Base-by-base conservation (phyloP, 2,797 vertebrate genomes). In the Nothura maculosa region DNA sequence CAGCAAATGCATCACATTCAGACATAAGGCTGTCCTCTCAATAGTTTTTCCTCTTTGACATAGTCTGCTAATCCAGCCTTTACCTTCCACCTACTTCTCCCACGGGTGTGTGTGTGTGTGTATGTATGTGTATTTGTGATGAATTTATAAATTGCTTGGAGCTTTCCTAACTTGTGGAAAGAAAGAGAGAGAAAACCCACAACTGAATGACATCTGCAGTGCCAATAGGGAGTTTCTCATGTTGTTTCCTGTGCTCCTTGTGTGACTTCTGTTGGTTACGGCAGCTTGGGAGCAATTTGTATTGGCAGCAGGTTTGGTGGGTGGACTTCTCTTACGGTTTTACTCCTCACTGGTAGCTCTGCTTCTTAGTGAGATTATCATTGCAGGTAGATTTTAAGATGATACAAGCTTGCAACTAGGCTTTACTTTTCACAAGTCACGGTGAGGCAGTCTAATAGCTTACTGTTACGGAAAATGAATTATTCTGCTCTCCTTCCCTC, bases 321-420 rank as follows among this genome's bases (percentile, higher is more conserved):
- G 34, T 70, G n/a, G 25, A 30, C 40, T 38, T 24, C 45, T 88
- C 48, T 73, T 78, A 68, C 1, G 50, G 22, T 20, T 68, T 75
- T 60, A 17, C 8, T 85, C 17, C 50, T 76, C 55, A 43, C 32
- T 92, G 52, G 8, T 61, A 84, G n/a, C 36, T 80, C 47, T 81
- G 27, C 52, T 79, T 91, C 94, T 63, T 86, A 78, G 77, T 92
- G 87, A 82, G 55, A 32, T 43, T 63, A 48, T 42, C 34, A 40
- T 64, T 91, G 38, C 61, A 89, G 78, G 86, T 94, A 92, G 70
- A 60, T 81, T 61, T 82, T 94, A 88, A 91, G 21, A 10, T 22
- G n/a, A 28, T 69, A 1, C 22, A 79, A 87, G 43, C 66, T 93
- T 89, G 40, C 84, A 88, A 48, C 84, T 89, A 92, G 24, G 30